Evolutionary conservation across 2,113 vertebrate species (phyloP).

Genomic region (Aspidoscelis tigris): DNA sequence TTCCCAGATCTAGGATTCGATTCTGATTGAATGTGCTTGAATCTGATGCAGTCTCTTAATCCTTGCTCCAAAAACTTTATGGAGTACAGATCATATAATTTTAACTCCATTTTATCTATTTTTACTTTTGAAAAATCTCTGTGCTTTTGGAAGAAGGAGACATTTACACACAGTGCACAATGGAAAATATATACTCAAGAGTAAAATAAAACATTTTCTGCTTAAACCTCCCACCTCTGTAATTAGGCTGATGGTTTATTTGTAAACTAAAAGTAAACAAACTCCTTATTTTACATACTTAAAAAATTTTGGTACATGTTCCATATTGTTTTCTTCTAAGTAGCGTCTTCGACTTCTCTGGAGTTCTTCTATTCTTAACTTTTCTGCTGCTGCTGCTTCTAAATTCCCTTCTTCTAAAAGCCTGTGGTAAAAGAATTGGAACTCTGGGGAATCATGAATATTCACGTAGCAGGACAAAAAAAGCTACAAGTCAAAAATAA

Average conservation of each 20-base stretch:
- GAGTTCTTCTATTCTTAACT: conserved; percentile 95
- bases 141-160: too few relatives aligned
- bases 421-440: conserved; percentile 67
- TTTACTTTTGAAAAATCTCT: too few relatives aligned
- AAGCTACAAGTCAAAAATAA: neutral
- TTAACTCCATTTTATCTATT: too few relatives aligned
- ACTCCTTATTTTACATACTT: conserved; percentile 80
- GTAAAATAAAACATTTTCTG: neutral
- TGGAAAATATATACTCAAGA: too few relatives aligned
- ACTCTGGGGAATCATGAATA: conserved; percentile 30
- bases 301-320: conserved; percentile 94
- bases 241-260: neutral
- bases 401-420: conserved; percentile 93
- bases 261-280: neutral
- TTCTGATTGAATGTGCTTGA: too few relatives aligned
- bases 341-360: conserved; percentile 89
- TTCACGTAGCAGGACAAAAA: neutral
- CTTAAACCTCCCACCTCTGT: neutral
- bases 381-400: conserved; percentile 90
- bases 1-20: too few relatives aligned
- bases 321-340: conserved; percentile 92
- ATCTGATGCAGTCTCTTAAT: too few relatives aligned
- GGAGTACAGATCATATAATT: too few relatives aligned
- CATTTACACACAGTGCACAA: too few relatives aligned
- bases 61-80: too few relatives aligned